Conservation (phyloP, 2,113 vertebrate species). For the Hiodon tergisus region DNA sequence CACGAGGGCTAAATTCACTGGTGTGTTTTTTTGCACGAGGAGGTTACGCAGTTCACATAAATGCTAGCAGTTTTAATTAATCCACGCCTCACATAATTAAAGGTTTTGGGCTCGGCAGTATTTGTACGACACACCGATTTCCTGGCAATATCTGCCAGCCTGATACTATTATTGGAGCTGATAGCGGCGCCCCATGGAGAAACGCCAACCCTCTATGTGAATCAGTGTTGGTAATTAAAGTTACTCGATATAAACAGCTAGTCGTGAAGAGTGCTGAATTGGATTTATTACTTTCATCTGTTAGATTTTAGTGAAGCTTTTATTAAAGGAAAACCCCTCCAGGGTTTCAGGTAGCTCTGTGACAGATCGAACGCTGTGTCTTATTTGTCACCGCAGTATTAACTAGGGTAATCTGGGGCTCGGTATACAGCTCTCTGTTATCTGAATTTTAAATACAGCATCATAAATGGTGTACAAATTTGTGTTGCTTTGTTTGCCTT, state of each 20-base stretch:
- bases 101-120: neutral
- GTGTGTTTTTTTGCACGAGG: neutral
- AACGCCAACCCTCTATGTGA: neutral
- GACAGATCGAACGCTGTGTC: slow-evolving; percentile 13
- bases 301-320: slow-evolving; percentile 33
- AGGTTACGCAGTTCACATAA: neutral
- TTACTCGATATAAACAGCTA: slow-evolving; percentile 41
- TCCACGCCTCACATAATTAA: neutral
- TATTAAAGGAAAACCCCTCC: slow-evolving; percentile 8
- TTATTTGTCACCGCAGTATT: slow-evolving; percentile 22
- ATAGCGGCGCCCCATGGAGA: neutral
- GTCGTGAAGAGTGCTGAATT: slow-evolving; percentile 46
- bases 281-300: slow-evolving; percentile 38
- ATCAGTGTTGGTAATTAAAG: slow-evolving; percentile 2
- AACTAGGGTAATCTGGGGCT: slow-evolving; percentile 13
- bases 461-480: too few relatives aligned
- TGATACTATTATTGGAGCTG: slow-evolving; percentile 17
- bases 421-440: neutral
- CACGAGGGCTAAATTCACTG: neutral
- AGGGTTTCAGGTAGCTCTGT: slow-evolving; percentile 15
- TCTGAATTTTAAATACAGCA: neutral
- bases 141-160: neutral
- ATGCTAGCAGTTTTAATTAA: neutral
- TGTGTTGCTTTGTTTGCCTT: neutral
- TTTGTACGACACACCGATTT: neutral